Evolutionary conservation across 2,113 vertebrate genomes (phyloP).

Genomic region (Australoheros scitulus): DNA sequence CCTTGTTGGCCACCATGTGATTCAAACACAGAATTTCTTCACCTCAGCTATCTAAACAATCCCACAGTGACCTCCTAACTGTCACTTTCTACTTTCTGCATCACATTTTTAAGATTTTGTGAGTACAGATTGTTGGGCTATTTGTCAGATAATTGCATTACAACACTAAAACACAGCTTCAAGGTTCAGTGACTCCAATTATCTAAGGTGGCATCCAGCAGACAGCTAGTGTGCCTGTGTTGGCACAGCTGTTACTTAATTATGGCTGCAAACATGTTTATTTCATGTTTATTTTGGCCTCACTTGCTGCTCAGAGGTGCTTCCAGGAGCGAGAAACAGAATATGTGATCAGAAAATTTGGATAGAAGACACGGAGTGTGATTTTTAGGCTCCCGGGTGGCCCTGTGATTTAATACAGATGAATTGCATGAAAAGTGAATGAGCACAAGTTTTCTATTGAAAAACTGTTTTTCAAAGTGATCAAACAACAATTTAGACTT

Average conservation of each 20-base stretch:
- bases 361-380: background rate
- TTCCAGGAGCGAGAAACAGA: background rate
- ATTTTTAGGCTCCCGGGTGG: background rate
- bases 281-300: background rate
- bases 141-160: background rate
- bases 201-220: background rate
- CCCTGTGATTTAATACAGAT: background rate
- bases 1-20: background rate
- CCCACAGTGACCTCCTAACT: background rate
- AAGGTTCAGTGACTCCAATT: background rate
- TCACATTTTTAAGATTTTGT: background rate
- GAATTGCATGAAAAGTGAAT: too few species aligned
- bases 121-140: too few species aligned
- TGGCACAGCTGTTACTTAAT: slow-evolving; percentile 5
- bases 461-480: too few species aligned
- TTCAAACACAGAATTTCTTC: background rate
- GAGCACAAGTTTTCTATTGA: too few species aligned
- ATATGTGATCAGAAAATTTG: background rate
- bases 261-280: background rate
- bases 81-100: background rate
- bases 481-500: too few species aligned
- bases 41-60: background rate
- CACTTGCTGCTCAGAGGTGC: background rate
- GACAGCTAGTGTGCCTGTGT: background rate
- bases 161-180: background rate